phyloP scores from a whole-genome alignment of 2,797 vertebrate species.

The Tokudaia muenninki region DNA sequence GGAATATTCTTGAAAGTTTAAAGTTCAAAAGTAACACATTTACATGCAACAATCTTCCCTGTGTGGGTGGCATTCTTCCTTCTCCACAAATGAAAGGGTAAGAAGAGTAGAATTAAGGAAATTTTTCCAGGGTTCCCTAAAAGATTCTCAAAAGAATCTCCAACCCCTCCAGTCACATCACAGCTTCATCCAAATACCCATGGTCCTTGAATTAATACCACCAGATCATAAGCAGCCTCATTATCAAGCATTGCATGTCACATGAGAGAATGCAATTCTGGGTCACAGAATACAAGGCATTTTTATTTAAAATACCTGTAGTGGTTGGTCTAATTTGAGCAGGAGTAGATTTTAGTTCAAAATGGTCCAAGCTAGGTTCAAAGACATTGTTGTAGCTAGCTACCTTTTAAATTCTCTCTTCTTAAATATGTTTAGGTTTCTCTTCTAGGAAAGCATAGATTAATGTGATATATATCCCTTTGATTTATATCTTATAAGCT shows the following conservation, averaged over 20 bases:
- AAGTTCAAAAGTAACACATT: conserved; percentile 12
- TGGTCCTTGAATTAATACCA: not conserved
- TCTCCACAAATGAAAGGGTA: not conserved
- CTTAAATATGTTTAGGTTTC: not conserved
- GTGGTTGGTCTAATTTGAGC: not conserved
- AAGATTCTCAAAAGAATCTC: not conserved
- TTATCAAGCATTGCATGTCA: not conserved
- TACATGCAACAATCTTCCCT: not conserved
- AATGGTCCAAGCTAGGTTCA: not conserved
- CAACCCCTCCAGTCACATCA: not conserved
- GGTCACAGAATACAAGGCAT: not conserved
- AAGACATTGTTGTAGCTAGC: not conserved
- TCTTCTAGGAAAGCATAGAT: not conserved
- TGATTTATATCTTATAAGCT: not conserved
- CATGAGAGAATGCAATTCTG: not conserved
- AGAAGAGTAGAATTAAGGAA: not conserved
- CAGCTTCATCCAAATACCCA: not conserved
- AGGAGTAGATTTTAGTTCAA: not conserved
- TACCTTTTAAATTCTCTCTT: not conserved
- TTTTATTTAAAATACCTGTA: not conserved
- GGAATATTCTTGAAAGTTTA: not conserved
- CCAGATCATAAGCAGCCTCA: not conserved
- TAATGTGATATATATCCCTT: not conserved
- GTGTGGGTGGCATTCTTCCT: not conserved
- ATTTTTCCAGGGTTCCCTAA: not conserved